Evolutionary conservation across 2,797 vertebrate genomes (phyloP).

Genomic region (Malurus leucopterus): DNA sequence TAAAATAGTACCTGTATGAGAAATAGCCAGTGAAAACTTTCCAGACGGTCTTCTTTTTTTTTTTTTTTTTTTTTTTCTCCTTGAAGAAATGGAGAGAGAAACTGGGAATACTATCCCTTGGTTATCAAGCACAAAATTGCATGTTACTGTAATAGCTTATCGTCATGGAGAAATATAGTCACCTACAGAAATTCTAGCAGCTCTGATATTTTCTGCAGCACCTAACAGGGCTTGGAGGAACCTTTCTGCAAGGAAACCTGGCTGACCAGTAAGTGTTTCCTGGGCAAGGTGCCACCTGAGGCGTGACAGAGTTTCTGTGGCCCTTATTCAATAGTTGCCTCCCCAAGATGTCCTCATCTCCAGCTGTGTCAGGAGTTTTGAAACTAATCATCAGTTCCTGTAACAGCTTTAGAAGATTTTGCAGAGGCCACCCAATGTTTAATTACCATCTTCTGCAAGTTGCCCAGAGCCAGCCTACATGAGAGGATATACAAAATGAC

Average conservation of each 20-base stretch:
- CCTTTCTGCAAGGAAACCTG: neutral
- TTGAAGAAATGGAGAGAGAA: neutral
- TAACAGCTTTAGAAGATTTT: neutral
- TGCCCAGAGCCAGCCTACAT: constrained; percentile 5
- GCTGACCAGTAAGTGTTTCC: neutral
- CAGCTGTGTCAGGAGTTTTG: neutral
- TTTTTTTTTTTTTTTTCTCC: neutral
- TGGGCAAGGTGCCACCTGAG: constrained; percentile 2
- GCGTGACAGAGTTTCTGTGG: neutral
- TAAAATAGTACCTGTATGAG: neutral
- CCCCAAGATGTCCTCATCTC: neutral
- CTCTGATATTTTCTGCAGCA: neutral
- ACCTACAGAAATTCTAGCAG: neutral
- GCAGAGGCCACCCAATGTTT: neutral
- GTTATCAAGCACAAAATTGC: neutral
- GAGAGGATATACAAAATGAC: neutral
- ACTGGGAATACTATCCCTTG: neutral
- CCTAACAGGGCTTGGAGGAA: neutral
- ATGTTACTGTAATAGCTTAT: neutral
- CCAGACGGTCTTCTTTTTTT: neutral
- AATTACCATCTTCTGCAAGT: neutral
- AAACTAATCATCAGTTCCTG: neutral
- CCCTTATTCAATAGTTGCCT: neutral
- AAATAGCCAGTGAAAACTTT: neutral
- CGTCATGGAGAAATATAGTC: neutral